Conservation (phyloP, 2,797 vertebrate genomes). For the Cephalopachus bancanus region DNA sequence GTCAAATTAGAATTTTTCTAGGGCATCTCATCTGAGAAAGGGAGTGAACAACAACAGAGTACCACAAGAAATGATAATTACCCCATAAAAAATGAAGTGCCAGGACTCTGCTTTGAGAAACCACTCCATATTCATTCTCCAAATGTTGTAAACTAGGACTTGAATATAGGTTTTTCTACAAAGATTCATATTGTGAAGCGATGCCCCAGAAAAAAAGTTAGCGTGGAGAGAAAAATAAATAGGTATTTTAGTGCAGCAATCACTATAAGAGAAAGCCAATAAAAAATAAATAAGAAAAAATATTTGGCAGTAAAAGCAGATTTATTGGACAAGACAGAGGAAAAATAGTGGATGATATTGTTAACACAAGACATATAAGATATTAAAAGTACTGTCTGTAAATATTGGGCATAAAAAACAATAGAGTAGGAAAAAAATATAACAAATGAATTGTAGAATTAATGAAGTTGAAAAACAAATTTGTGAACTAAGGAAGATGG, state of each 20-base stretch:
- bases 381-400: not conserved
- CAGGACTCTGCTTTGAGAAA: not conserved
- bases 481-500: not conserved
- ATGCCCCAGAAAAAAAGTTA: not conserved
- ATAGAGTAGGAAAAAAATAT: not conserved
- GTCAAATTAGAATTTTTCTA: not conserved
- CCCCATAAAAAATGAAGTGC: not conserved
- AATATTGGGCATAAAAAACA: not conserved
- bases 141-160: not conserved
- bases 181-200: not conserved
- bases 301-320: not conserved
- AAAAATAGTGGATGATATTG: not conserved
- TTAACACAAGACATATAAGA: not conserved
- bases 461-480: not conserved
- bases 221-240: not conserved
- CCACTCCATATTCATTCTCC: too few species aligned
- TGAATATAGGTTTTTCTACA: not conserved
- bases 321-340: not conserved
- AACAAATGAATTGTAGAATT: not conserved
- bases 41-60: not conserved
- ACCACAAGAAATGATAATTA: not conserved
- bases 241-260: not conserved
- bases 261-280: not conserved
- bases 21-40: not conserved
- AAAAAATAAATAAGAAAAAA: not conserved